Evolutionary conservation across 2,888 invertebrate species (phyloP).

Genomic region (Erpobdella octoculata): DNA sequence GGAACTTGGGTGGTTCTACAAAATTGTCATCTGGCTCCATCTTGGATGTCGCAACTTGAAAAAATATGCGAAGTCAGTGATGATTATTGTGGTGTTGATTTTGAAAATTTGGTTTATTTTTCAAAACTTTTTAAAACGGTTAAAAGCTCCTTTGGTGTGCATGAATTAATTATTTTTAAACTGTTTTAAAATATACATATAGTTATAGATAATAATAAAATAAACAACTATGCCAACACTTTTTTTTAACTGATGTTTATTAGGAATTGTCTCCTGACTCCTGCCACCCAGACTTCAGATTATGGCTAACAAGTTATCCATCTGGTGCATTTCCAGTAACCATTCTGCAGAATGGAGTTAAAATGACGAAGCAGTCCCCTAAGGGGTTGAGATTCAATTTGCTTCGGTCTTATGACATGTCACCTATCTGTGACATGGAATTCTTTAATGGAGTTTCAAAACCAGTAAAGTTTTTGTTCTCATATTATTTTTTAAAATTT

Average conservation of each 20-base stretch:
- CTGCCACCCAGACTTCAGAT: conserved; percentile 53
- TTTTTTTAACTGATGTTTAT: conserved; percentile 20
- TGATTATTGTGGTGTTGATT: background rate
- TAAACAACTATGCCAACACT: too few relatives aligned
- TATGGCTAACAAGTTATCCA: conserved; percentile 55
- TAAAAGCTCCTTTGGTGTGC: too few relatives aligned
- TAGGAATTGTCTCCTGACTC: conserved; percentile 52
- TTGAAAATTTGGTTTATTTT: background rate
- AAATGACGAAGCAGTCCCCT: conserved; percentile 55
- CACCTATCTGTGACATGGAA: conserved; percentile 76
- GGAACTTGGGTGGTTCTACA: conserved; percentile 55
- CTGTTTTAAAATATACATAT: too few relatives aligned
- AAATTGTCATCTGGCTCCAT: conserved; percentile 54
- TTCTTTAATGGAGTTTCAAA: conserved; percentile 61
- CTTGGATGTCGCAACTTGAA: conserved; percentile 54
- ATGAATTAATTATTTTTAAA: too few relatives aligned
- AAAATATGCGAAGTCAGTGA: conserved; percentile 49
- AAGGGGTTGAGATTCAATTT: conserved; percentile 54
- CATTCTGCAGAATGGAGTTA: conserved; percentile 54
- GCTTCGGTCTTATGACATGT: conserved; percentile 61
- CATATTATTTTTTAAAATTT: background rate
- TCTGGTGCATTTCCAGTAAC: conserved; percentile 52
- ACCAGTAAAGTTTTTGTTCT: conserved; percentile 41
- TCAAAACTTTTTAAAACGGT: too few relatives aligned
- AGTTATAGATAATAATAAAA: too few relatives aligned